phyloP scores from a whole-genome alignment of 2,797 vertebrate species.

The Mormyrus hasselquistii region DNA sequence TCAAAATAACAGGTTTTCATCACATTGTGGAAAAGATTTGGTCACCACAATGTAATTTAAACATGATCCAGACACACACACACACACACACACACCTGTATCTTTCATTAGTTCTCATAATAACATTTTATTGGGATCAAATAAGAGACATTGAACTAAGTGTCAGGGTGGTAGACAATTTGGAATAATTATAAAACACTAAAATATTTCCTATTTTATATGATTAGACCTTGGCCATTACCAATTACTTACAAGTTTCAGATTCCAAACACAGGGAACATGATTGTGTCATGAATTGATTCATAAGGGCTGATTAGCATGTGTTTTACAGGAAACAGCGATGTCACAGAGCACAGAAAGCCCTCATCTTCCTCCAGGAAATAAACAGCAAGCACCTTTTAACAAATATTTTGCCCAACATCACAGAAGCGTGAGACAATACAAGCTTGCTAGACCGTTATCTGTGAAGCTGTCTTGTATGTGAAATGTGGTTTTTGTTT shows the following conservation, averaged over 20 bases:
- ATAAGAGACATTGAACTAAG: conserved; percentile 9
- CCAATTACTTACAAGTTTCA: conserved; percentile 49
- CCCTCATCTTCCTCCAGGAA: neutral
- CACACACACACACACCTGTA: neutral
- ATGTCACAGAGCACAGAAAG: neutral
- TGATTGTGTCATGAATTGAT: conserved; percentile 53
- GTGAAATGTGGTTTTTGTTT: neutral
- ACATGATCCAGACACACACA: neutral
- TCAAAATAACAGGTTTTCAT: neutral
- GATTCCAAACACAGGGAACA: conserved; percentile 45
- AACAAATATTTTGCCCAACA: conserved; percentile 1
- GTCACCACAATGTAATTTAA: neutral
- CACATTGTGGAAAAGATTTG: neutral
- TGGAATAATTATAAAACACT: conserved; percentile 49
- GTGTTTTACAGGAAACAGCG: neutral
- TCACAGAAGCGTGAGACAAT: neutral
- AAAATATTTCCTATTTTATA: conserved; percentile 28
- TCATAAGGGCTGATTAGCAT: conserved; percentile 47
- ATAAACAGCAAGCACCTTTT: neutral
- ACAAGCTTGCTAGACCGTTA: neutral
- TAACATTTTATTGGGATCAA: neutral
- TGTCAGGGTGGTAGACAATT: conserved; percentile 40
- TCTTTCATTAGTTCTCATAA: neutral
- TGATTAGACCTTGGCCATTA: conserved; percentile 35
- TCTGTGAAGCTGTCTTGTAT: neutral